Evolutionary conservation across 2,113 vertebrate genomes (phyloP).

Genomic region (Pseudorhombus dupliciocellatus): DNA sequence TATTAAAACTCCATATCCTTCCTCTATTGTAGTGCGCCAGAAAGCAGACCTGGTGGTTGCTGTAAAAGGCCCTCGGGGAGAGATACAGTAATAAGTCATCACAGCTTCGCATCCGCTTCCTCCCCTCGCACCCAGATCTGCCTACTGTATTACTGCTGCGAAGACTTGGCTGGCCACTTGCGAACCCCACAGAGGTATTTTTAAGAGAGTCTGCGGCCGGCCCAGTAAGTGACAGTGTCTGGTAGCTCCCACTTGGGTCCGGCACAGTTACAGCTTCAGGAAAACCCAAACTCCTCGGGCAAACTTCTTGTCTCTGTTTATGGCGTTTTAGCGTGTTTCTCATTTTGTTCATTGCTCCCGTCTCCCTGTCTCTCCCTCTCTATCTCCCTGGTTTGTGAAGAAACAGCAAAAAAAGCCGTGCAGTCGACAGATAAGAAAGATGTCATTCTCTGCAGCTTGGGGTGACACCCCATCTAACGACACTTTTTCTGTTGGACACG

Average conservation of each 20-base stretch:
- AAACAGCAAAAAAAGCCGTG: constrained; percentile 24
- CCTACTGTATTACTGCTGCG: constrained; percentile 66
- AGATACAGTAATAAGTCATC: constrained; percentile 42
- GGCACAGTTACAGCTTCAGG: constrained; percentile 58
- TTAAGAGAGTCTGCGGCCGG: constrained; percentile 81
- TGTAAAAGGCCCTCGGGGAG: constrained; percentile 3
- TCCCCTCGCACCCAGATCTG: constrained; percentile 39
- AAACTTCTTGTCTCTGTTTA: constrained; percentile 60
- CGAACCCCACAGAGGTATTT: constrained; percentile 76
- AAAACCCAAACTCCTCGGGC: constrained; percentile 52
- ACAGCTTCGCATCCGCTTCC: constrained; percentile 42
- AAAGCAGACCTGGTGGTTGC: constrained; percentile 30
- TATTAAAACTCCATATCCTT: constrained; percentile 4
- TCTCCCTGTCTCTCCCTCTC: constrained; percentile 38
- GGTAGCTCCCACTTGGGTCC: constrained; percentile 64
- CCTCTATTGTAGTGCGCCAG: background rate
- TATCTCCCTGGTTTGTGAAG: constrained; percentile 15
- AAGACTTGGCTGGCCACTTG: constrained; percentile 72
- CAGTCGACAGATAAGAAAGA: constrained; percentile 48
- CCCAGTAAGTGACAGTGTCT: constrained; percentile 77
- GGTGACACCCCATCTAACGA: constrained; percentile 26
- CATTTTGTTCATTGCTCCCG: constrained; percentile 36
- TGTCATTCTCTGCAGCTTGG: constrained; percentile 58
- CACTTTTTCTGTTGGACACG: constrained; percentile 16
- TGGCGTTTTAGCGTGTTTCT: constrained; percentile 52